Conservation (phyloP, 2,797 vertebrate genomes). For the Gymnodraco acuticeps region DNA sequence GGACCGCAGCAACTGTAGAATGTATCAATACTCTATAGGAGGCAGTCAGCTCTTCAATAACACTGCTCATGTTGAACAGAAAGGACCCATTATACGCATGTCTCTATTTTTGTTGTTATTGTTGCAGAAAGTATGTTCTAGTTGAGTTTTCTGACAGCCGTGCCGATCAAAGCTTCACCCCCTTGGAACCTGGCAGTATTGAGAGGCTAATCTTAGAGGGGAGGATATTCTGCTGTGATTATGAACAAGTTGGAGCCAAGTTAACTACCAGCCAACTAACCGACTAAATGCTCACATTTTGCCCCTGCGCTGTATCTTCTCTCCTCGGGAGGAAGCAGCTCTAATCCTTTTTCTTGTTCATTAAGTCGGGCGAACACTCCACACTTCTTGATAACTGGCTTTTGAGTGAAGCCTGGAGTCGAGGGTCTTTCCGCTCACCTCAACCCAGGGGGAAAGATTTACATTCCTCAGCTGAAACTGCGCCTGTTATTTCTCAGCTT, state of each 20-base stretch:
- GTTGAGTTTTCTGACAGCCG: constrained; percentile 2
- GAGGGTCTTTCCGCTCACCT: constrained; percentile 14
- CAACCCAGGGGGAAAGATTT: constrained; percentile 41
- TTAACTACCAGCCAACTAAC: constrained; percentile 54
- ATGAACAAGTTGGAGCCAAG: constrained; percentile 20
- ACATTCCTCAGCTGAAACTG: constrained; percentile 13
- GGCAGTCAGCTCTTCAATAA: too few species aligned
- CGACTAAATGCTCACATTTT: constrained; percentile 21
- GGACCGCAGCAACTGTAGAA: neutral
- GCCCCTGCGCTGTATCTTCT: neutral
- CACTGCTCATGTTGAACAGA: neutral
- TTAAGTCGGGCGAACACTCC: constrained; percentile 27
- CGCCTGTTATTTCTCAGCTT: constrained; percentile 5
- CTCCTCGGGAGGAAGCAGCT: constrained; percentile 21
- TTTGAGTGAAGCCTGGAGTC: constrained; percentile 21
- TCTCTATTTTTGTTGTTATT: constrained; percentile 15
- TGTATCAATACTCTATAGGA: neutral
- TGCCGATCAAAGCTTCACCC: constrained; percentile 29
- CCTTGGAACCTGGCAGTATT: neutral
- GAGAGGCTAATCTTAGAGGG: constrained; percentile 13
- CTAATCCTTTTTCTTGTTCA: constrained; percentile 61
- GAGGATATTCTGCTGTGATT: constrained; percentile 30
- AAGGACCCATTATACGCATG: neutral
- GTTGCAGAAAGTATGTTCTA: neutral
- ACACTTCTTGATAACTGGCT: constrained; percentile 39